Evolutionary conservation across 1,140 invertebrate genomes (phyloP), one percentile per base, ranked within the genome.

Genomic region (Spodoptera frugiperda): DNA sequence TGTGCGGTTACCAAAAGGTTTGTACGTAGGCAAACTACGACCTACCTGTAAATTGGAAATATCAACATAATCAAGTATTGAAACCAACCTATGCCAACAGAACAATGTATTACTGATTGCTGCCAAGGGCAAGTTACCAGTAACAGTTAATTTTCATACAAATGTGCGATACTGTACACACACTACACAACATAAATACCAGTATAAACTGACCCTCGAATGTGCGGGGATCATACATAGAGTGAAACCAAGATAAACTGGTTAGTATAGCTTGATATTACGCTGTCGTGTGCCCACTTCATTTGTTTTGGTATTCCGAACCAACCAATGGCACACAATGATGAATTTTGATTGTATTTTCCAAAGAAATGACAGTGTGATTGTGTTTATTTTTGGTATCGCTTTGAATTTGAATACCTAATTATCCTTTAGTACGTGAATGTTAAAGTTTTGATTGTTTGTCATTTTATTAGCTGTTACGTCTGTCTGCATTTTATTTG

Each of bases 61-160:
- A 59, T 33, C 25, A 12, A 61, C n/a, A 39, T 10, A 1, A 39
- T 39, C 33, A 39, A 39, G 9, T 39, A 39, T 39, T 39, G 6
- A 39, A 9, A 39, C 33, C 48, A 51, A 51, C 12, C 48, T 21
- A 15, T 46, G 12, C 3, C 39, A 15, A 65, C 44, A 65, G 48
- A 65, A 68, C 48, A 68, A 68, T 68, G 48, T 51, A 17, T 6
- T 21, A 68, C 21, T 68, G 46, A 68, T 51, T 68, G 30, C 17
- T 53, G 48, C 21, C 65, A 68, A 68, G 48, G 25, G 48, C 48
- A 51, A 51, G 51, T 1, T 48, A 10, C 14, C 14, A 30, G 65
- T 48, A 10, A 6, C 14, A 30, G 65, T 68, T 53, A 68, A 71
- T 71, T 71, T 71, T 55, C 51, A 71, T 71, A 57, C 68, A 71